These are phyloP conservation scores for Trachymyrmex cornetzi DNA, from an alignment of 1,140 invertebrate species.

Conservation along the genomic window DNA sequence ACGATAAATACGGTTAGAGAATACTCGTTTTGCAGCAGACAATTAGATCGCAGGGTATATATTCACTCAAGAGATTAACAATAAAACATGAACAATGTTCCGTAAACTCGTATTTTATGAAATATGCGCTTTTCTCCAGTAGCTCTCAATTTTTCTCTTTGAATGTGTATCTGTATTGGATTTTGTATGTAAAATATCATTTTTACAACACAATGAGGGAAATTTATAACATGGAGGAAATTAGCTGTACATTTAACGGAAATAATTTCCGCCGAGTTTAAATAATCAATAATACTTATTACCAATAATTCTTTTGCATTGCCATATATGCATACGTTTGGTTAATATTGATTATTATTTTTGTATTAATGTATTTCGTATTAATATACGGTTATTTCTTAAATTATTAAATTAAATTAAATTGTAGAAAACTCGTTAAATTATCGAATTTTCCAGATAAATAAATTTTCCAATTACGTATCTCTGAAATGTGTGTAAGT, in stretches of 20 bases:
- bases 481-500: background rate
- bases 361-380: background rate
- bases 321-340: too few species aligned
- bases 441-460: background rate
- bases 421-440: background rate
- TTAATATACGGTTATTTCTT: slow-evolving; percentile 2
- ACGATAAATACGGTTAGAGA: background rate
- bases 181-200: slow-evolving; percentile 9
- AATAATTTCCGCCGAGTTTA: slow-evolving; percentile 17
- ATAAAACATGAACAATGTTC: slow-evolving; percentile 19
- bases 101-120: slow-evolving; percentile 46
- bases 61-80: slow-evolving; percentile 50
- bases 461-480: background rate
- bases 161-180: background rate
- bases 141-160: slow-evolving; percentile 5
- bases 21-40: slow-evolving; percentile 22
- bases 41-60: slow-evolving; percentile 39
- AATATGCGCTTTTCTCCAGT: slow-evolving; percentile 1
- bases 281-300: slow-evolving; percentile 17
- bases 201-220: slow-evolving; percentile 2
- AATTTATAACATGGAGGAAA: slow-evolving; percentile 6
- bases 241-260: slow-evolving; percentile 29
- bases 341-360: background rate
- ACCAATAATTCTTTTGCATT: background rate
- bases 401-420: slow-evolving; percentile 7